Base-by-base conservation (phyloP, 2,113 vertebrate genomes). In the Brachionichthys hirsutus region DNA sequence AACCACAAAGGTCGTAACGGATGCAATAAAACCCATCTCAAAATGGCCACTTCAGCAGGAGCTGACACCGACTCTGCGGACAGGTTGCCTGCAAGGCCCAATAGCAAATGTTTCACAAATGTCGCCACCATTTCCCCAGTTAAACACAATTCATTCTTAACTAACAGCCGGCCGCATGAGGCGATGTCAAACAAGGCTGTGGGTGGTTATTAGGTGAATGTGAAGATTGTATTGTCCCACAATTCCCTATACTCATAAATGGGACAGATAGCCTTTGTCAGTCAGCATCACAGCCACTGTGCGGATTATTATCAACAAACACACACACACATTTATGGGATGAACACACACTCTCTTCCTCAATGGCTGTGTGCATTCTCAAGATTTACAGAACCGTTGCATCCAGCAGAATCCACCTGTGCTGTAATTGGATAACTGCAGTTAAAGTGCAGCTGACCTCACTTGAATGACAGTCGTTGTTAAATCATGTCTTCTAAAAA, bases 211-310 rank as follows among this genome's bases (percentile, higher is more conserved):
- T 67, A 69, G 54, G 38, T 38, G 57, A 74, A 54, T 35, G 49
- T 64, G 53, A 72, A 67, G 53, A 61, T 41, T 49, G 56, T 45
- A 44, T 54, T 69, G 58, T 67, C 38, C 73, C 53, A 60, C 60
- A 69, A 46, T 65, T 40, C 70, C 57, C 48, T 0, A 2, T 44
- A 61, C 58, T 67, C 68, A 58, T 75, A 61, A 80, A 60, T 40
- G 67, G 53, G 64, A 70, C 40, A 38, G 67, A 78, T 69, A 66
- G 58, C 72, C 18, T 54, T 36, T 54, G 81, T 78, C 56, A 73
- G 35, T 68, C 57, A 73, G 71, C 19, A 46, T 44, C 52, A 17
- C 46, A 62, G 62, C 46, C 50, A 59, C 35, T 57, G 55, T 69
- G 60, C 9, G 44, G 20, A 73, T 64, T 67, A 67, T 77, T 69